Evolutionary conservation across 35 echinoderm and acorn worm species (phyloP).

Genomic region (Eucidaris tribuloides): DNA sequence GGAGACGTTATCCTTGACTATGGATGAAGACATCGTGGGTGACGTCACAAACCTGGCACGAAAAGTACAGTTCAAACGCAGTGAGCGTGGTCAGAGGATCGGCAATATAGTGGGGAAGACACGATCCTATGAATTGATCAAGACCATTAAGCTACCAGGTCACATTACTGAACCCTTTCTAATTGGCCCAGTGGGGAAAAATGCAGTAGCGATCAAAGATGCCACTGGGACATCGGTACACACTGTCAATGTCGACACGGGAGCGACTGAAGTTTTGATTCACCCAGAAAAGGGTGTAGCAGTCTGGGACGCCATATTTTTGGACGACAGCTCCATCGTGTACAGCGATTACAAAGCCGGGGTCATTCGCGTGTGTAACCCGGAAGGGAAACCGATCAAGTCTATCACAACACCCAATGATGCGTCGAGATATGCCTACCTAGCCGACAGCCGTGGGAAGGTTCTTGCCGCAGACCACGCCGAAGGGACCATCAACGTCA

Average conservation of each 20-base stretch:
- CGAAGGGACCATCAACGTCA: not conserved
- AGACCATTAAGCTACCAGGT: not conserved
- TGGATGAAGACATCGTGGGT: not conserved
- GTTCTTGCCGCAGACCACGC: not conserved
- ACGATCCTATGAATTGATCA: not conserved
- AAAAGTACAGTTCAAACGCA: not conserved
- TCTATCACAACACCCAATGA: not conserved
- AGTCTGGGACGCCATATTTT: not conserved
- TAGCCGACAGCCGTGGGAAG: not conserved
- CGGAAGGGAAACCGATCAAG: not conserved
- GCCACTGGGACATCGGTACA: not conserved
- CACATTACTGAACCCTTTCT: constrained; percentile 2
- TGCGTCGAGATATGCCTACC: not conserved
- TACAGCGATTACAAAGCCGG: constrained; percentile 8
- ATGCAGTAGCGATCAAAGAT: not conserved
- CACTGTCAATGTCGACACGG: not conserved
- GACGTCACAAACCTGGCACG: not conserved
- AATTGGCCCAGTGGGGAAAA: not conserved
- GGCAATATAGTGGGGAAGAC: not conserved
- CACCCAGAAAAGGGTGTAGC: not conserved
- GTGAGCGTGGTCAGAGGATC: not conserved
- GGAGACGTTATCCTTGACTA: not conserved
- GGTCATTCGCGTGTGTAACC: not conserved
- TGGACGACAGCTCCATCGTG: not conserved
- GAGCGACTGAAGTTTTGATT: not conserved